Base-by-base conservation (phyloP, 2,888 invertebrate species). In the Xestia xanthographa region DNA sequence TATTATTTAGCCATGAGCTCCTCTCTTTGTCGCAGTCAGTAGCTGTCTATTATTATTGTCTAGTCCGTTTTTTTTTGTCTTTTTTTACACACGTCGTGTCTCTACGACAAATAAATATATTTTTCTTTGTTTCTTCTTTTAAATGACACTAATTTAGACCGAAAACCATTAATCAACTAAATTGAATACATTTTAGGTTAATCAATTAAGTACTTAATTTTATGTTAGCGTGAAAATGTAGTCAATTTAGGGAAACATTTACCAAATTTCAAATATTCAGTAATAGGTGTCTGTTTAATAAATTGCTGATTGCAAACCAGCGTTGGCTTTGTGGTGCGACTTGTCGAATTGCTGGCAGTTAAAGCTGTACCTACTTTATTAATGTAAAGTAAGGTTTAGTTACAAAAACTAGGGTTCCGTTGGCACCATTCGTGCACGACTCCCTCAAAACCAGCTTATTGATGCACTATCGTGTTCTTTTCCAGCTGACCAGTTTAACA, bases 231-330 rank as follows among this genome's bases (percentile, higher is more conserved):
- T 4, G n/a, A 58, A 9, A 12, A 22, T 53, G 20, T 17, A 26
- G 50, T 58, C 8, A 43, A 81, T 75, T 81, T 45, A 65, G 50
- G 9, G 22, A 76, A 34, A 50, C 38, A n/a, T 34, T n/a, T n/a
- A 66, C 43, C 58, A 17, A 50, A 66, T 68, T 68, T 58, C 65
- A 79, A 75, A 65, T 79, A 53, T 29, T 58, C 12, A 38, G 38
- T 9, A 68, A 76, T 53, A 29, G 63, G 58, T 60, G 68, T 82
- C 50, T 41, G 79, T 75, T 75, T 79, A 67, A 75, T 43, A 81
- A 79, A 75, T 67, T 22, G 26, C 56, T 68, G 82, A 82, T 76
- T 76, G 58, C 20, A 68, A 76, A 79, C 65, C 50, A 68, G 38
- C 43, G 63, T n/a, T 38, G 2, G 77, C 29, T 50, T 58, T 76